Evolutionary conservation across 2,113 vertebrate species (phyloP).

Genomic region (Mormyrus lacerda): DNA sequence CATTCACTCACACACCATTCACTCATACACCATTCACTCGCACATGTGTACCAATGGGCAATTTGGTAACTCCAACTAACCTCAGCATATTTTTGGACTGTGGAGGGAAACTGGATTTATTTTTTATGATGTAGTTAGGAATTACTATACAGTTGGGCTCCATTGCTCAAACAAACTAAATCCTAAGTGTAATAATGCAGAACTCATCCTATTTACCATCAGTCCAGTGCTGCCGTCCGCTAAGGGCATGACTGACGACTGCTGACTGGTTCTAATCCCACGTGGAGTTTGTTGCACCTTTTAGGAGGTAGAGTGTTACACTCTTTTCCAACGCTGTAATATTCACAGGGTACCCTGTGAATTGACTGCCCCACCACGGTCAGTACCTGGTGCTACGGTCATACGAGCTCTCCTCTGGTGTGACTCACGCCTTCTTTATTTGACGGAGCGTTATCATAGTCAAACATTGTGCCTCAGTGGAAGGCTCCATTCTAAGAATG

Average conservation of each 20-base stretch:
- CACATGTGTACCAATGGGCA: not conserved
- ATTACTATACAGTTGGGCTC: not conserved
- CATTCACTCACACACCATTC: too few species aligned
- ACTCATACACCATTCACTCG: not conserved
- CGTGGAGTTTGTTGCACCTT: not conserved
- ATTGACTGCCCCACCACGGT: not conserved
- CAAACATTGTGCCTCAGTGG: not conserved
- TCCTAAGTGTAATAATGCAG: not conserved
- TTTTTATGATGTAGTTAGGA: not conserved
- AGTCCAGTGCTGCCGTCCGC: not conserved
- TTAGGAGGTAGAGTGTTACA: not conserved
- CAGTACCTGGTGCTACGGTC: not conserved
- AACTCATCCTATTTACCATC: not conserved
- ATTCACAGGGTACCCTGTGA: not conserved
- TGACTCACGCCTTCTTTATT: not conserved
- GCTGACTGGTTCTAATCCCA: not conserved
- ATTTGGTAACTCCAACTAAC: not conserved
- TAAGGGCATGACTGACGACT: not conserved
- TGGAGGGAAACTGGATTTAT: not conserved
- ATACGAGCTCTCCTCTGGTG: not conserved
- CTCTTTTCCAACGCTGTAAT: not conserved
- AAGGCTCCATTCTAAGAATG: not conserved
- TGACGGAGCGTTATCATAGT: not conserved
- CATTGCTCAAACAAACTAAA: not conserved
- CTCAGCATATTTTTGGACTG: not conserved